Conservation (phyloP, 1,140 invertebrate genomes). For the Anagrus nilaparvatae region DNA sequence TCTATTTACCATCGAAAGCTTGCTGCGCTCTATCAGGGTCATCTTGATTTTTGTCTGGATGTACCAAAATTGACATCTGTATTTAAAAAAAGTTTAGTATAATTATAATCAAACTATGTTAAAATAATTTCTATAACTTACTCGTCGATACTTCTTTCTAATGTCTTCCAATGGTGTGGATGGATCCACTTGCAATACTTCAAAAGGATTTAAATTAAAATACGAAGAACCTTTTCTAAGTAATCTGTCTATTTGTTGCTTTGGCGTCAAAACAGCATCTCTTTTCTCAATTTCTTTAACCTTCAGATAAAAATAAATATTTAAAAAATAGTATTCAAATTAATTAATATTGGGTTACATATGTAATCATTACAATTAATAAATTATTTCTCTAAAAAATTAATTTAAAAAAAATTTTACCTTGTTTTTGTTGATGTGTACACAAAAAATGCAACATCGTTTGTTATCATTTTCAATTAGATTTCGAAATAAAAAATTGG, state of each 20-base stretch:
- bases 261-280: conserved; percentile 82
- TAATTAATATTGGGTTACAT: no score
- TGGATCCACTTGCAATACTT: conserved; percentile 91
- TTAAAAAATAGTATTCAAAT: conserved; percentile 1
- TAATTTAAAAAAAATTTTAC: no score
- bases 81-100: conserved; percentile 25
- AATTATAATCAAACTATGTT: no score
- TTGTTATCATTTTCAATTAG: no score
- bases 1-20: conserved; percentile 69
- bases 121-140: conserved; percentile 30
- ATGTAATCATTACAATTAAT: no score
- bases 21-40: conserved; percentile 89
- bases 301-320: conserved; percentile 41
- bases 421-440: no score
- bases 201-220: conserved; percentile 93
- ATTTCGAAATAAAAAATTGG: no score
- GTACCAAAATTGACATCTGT: conserved; percentile 89
- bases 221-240: conserved; percentile 89
- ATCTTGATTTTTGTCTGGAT: conserved; percentile 98
- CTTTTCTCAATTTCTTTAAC: conserved; percentile 92
- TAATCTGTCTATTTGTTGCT: conserved; percentile 90
- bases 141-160: conserved; percentile 91
- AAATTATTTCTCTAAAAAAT: no score
- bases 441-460: no score
- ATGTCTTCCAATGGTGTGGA: conserved; percentile 81